Evolutionary conservation across 1,140 invertebrate species (phyloP), one percentile per base, ranked within the genome.

Genomic region (Hycleus cichorii): DNA sequence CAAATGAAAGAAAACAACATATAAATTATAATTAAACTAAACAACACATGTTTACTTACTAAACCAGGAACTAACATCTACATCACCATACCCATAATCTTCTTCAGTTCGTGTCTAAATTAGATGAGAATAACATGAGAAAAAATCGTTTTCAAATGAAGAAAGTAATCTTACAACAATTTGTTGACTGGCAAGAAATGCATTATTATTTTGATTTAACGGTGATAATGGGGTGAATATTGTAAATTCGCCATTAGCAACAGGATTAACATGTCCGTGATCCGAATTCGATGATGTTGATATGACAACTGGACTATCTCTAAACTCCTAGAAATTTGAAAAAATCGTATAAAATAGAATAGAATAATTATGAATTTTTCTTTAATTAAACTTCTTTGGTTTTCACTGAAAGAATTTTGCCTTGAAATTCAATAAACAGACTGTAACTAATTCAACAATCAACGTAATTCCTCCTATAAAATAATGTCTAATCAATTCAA

Each of bases 191-290:
- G 63, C 61, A 58, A 65, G 62, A 57, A 72, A 68, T 26, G 70
- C 62, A 49, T 72, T 70, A 49, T 69, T 71, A 49, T 72, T 69
- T 40, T 67, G 59, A 60, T 65, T 63, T 2, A 66, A 60, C 5
- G 67, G 65, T 8, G 67, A 68, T 46, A 74, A 57, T 12, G 72
- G 72, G 4, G 70, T 69, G 47, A 74, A 74, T 49, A 74, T 74
- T 18, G 72, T 74, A 59, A 74, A 74, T 62, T 72, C 72, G n/a
- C 70, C 67, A 49, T 68, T 68, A 7, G 71, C 67, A 44, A 72
- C 64, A 6, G 72, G 70, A 55, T 74, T 74, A 2, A 71, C 57
- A 44, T 72, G 69, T 12, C 71, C 72, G 48, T 72, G 70, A 50
- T 72, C 72, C 48, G 66, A 53, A 57, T 68, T 65, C 11, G 60